Evolutionary conservation across 2,888 invertebrate species (phyloP).

Genomic region (Alsophila aescularia): DNA sequence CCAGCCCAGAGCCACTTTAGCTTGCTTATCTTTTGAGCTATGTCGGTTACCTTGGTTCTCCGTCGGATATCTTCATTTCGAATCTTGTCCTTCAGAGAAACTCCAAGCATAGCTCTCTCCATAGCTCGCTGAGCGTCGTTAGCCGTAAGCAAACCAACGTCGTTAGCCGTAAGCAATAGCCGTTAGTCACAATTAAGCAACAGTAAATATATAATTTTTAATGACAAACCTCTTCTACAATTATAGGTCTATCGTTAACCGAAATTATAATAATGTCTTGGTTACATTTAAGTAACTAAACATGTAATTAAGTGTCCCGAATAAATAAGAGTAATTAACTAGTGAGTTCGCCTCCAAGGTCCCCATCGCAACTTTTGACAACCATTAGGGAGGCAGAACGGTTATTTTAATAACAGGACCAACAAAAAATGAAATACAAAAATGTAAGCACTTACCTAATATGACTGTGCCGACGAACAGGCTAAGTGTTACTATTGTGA

Average conservation of each 20-base stretch:
- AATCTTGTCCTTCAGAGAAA: no score
- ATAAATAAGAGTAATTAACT: slow-evolving; percentile 51
- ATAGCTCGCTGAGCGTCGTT: no score
- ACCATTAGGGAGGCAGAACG: slow-evolving; percentile 34
- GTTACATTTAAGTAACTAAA: slow-evolving; percentile 42
- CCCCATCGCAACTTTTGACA: slow-evolving; percentile 38
- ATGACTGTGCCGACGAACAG: slow-evolving; percentile 97
- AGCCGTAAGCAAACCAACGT: no score
- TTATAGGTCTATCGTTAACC: slow-evolving; percentile 13
- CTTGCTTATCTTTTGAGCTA: no score
- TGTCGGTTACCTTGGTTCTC: no score
- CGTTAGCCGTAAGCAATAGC: no score
- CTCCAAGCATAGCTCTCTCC: no score
- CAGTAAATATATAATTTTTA: no score
- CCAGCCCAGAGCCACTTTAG: no score
- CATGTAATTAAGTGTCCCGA: slow-evolving; percentile 44
- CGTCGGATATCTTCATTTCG: no score
- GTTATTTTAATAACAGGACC: slow-evolving; percentile 21
- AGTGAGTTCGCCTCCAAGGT: slow-evolving; percentile 43
- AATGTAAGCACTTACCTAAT: slow-evolving; percentile 88
- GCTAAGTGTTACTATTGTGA: slow-evolving; percentile 95
- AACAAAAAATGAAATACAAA: slow-evolving; percentile 26
- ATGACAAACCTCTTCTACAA: no score
- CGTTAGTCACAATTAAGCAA: no score
- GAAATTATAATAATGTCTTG: slow-evolving; percentile 27